Percentiles rank a stretch among this genome's conserved stretches.
phyloP scores from a whole-genome alignment of 2,888 invertebrate genomes.

The Iselma pallidipennis region DNA sequence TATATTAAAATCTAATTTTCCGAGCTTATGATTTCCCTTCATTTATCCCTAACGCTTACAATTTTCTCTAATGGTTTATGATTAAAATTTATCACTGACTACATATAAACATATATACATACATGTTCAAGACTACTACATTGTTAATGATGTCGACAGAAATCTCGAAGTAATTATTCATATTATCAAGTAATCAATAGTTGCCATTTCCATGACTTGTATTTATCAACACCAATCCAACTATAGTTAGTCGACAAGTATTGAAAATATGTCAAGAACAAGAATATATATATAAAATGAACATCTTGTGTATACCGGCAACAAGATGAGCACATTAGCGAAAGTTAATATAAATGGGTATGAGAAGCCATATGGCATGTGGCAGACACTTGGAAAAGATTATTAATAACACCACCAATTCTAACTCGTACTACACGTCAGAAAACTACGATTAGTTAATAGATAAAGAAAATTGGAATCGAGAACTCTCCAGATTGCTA shows the following conservation, averaged over 20 bases:
- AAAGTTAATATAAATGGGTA: not conserved
- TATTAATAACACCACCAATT: not conserved
- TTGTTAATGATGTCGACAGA: no score
- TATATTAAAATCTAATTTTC: not conserved
- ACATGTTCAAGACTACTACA: no score
- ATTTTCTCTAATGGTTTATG: not conserved
- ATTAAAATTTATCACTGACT: not conserved
- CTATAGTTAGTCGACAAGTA: no score
- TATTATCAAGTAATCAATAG: not conserved
- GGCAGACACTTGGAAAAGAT: not conserved
- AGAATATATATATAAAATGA: not conserved
- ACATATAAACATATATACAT: no score
- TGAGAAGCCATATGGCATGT: not conserved
- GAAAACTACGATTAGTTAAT: not conserved
- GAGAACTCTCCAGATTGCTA: not conserved
- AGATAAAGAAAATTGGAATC: not conserved
- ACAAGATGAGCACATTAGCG: not conserved
- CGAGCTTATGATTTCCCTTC: not conserved
- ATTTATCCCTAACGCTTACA: not conserved
- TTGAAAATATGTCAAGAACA: not conserved
- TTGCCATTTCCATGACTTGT: not conserved
- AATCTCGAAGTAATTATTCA: not conserved
- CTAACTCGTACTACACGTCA: not conserved
- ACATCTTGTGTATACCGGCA: not conserved
- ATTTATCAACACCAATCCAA: not conserved